These are phyloP conservation scores for Nomada fucata DNA, from an alignment of 2,888 invertebrate species.

Conservation along the genomic window DNA sequence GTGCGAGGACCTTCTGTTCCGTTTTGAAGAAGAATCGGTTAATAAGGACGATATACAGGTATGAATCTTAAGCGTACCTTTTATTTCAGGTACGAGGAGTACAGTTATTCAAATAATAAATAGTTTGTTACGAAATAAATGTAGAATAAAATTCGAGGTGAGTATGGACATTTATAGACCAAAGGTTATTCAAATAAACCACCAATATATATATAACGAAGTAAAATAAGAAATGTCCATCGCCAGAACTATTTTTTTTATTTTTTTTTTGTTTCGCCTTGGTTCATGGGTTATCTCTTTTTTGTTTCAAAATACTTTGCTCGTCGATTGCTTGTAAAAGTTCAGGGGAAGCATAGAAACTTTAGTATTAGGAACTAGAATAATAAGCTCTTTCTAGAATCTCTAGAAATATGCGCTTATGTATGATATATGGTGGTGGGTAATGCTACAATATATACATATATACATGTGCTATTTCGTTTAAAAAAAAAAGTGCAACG, in stretches of 20 bases:
- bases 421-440: constrained; percentile 51
- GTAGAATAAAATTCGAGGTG: constrained; percentile 32
- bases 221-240: constrained; percentile 6
- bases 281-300: constrained; percentile 30
- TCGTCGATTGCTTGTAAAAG: constrained; percentile 13
- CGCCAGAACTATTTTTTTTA: not conserved
- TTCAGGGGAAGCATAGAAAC: not conserved
- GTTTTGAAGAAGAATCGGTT: constrained; percentile 96
- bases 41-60: constrained; percentile 95
- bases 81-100: constrained; percentile 20
- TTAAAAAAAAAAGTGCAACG: not conserved
- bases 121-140: not conserved
- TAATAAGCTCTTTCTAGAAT: constrained; percentile 39
- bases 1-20: constrained; percentile 95
- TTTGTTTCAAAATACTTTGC: constrained; percentile 29
- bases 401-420: not conserved
- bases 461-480: not conserved
- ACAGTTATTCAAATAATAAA: not conserved
- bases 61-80: constrained; percentile 62
- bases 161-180: constrained; percentile 24
- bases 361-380: constrained; percentile 26
- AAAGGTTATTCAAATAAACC: not conserved
- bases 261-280: constrained; percentile 35
- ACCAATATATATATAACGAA: not conserved
- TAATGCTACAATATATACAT: constrained; percentile 1